Conservation (phyloP, 1,140 invertebrate species). For the Reticulitermes speratus region DNA sequence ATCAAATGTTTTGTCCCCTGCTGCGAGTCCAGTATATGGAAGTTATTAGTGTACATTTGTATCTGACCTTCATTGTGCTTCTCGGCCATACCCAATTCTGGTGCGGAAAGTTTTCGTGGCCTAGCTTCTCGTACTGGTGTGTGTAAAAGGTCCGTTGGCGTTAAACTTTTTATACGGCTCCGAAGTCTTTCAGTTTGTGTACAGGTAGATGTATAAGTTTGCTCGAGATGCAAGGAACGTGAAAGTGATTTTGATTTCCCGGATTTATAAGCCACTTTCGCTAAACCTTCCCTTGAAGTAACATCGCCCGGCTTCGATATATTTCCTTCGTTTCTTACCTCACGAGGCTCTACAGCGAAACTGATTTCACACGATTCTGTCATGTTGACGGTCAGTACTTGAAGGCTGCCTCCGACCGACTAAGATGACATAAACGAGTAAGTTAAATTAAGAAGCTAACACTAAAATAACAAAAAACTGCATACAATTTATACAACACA, state of each 20-base stretch:
- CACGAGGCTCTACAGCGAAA: neutral
- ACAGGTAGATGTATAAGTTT: too few species aligned
- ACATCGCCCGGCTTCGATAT: neutral
- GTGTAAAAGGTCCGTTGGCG: too few species aligned
- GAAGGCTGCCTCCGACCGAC: neutral
- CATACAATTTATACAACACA: neutral
- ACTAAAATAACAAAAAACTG: neutral
- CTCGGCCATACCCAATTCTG: neutral
- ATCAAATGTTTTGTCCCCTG: neutral
- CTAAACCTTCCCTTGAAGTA: neutral
- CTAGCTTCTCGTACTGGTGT: neutral
- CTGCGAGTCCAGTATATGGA: neutral
- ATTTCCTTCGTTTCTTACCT: neutral
- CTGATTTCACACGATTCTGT: neutral
- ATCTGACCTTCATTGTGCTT: neutral
- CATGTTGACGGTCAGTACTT: neutral
- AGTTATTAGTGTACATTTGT: neutral
- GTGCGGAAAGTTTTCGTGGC: neutral
- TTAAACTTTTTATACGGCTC: too few species aligned
- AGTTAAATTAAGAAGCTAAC: neutral
- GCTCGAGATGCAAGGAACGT: too few species aligned
- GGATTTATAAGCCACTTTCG: too few species aligned
- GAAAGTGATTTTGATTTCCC: too few species aligned
- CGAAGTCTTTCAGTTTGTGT: too few species aligned
- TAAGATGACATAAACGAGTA: neutral